These are phyloP conservation scores for Hylaeus anthracinus DNA, from an alignment of 1,140 invertebrate species.

Conservation along the genomic window DNA sequence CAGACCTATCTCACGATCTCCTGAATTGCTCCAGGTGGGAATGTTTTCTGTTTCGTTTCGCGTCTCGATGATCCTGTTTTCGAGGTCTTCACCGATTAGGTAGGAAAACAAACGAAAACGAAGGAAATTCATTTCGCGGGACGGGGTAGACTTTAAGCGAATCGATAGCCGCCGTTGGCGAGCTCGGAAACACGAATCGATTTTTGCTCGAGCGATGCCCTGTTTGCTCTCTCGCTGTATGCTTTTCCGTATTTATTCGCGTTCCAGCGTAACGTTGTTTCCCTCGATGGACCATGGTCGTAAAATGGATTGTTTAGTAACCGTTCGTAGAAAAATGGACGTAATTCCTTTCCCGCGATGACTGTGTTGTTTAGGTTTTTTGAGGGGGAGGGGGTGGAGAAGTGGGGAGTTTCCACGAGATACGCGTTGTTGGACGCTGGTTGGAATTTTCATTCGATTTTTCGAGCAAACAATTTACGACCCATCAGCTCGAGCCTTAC, in stretches of 20 bases:
- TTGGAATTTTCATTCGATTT: conserved; percentile 11
- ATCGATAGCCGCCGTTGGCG: conserved; percentile 6
- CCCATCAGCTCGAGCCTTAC: conserved; percentile 16
- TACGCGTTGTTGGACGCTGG: not conserved
- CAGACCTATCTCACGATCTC: too few species aligned
- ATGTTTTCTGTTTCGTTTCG: too few species aligned
- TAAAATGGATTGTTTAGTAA: conserved; percentile 21
- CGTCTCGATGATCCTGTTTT: not conserved
- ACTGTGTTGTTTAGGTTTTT: not conserved
- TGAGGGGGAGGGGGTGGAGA: too few species aligned
- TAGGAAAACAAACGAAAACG: not conserved
- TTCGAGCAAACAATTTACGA: not conserved
- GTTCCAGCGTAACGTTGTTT: conserved; percentile 2
- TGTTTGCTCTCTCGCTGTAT: conserved; percentile 8
- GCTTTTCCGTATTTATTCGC: conserved; percentile 24
- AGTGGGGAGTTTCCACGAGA: not conserved
- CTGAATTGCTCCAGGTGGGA: too few species aligned
- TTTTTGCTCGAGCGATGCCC: conserved; percentile 19
- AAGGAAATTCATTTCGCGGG: not conserved
- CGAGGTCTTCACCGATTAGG: conserved; percentile 2
- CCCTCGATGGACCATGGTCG: conserved; percentile 1
- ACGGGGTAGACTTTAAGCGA: not conserved
- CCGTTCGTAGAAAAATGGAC: conserved; percentile 11
- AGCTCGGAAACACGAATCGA: conserved; percentile 4
- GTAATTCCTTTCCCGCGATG: not conserved